phyloP scores from a whole-genome alignment of 2,888 invertebrate genomes.

The Drosophila fulvimacula region DNA sequence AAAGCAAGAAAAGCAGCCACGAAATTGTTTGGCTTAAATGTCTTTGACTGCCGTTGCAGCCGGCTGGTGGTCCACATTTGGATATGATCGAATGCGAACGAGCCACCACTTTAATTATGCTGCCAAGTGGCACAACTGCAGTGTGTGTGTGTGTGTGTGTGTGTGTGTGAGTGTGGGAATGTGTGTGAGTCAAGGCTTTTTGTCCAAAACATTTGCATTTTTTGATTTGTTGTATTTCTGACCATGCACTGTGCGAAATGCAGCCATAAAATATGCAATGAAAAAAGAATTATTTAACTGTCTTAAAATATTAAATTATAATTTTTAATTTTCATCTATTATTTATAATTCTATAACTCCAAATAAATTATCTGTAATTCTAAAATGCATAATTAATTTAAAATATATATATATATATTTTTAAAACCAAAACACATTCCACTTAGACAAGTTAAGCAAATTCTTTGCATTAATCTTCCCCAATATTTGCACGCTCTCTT shows the following conservation, averaged over 20 bases:
- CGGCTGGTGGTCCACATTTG: conserved; percentile 68
- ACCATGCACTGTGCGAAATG: conserved; percentile 30
- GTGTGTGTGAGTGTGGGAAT: conserved; percentile 37
- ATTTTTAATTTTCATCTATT: too few species aligned
- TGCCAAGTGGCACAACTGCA: conserved; percentile 55
- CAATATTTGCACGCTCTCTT: neutral
- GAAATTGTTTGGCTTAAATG: conserved; percentile 75
- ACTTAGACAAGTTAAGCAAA: neutral
- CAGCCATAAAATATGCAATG: conserved; percentile 31
- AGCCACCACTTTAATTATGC: conserved; percentile 69
- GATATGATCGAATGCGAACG: conserved; percentile 76
- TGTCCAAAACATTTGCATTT: conserved; percentile 74
- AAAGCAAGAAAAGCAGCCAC: conserved; percentile 65
- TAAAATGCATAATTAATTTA: too few species aligned
- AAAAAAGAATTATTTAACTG: neutral
- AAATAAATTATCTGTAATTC: too few species aligned
- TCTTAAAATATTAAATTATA: neutral
- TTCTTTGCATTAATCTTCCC: neutral
- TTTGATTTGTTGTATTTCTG: conserved; percentile 71
- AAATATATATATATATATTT: too few species aligned
- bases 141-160: conserved; percentile 11
- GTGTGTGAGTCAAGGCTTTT: conserved; percentile 66
- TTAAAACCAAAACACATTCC: neutral
- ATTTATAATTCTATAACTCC: too few species aligned
- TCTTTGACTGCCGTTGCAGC: conserved; percentile 36